Percentiles rank a stretch among this genome's conserved stretches.
phyloP scores from a whole-genome alignment of 2,113 vertebrate species.

The Ochotona princeps region DNA sequence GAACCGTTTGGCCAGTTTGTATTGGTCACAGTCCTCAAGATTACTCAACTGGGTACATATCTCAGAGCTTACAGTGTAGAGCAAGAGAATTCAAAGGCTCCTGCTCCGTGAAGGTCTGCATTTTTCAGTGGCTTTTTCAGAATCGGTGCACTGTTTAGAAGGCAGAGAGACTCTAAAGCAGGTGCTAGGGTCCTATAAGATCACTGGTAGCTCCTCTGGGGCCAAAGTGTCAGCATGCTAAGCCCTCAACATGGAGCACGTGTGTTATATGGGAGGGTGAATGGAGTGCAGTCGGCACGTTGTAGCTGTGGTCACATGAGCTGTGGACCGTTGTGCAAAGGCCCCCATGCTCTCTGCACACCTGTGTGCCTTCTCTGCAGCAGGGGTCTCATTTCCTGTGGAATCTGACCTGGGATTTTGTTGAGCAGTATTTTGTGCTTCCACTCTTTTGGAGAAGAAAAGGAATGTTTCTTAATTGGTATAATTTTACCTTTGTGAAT shows the following conservation, averaged over 20 bases:
- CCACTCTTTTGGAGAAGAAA: constrained; percentile 72
- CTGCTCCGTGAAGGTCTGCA: background rate
- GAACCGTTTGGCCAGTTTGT: background rate
- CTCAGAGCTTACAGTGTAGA: background rate
- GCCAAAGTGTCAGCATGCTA: background rate
- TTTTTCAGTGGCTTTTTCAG: background rate
- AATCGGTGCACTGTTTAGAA: background rate
- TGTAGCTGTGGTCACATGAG: background rate
- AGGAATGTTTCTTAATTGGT: constrained; percentile 68
- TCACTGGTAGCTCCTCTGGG: background rate
- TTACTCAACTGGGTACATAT: background rate
- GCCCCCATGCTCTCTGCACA: background rate
- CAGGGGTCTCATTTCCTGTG: background rate
- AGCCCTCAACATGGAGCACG: background rate
- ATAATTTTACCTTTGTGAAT: constrained; percentile 58
- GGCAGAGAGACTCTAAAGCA: background rate
- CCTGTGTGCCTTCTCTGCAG: constrained; percentile 14
- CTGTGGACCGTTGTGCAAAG: background rate
- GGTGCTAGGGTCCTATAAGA: background rate
- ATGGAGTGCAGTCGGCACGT: no score
- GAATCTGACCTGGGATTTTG: constrained; percentile 51
- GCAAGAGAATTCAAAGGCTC: background rate
- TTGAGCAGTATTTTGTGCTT: constrained; percentile 70
- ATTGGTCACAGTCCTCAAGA: background rate
- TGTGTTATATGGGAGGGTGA: no score